A percentile compares a stretch with the other conserved stretches of the same genome.
These are phyloP conservation scores for Julus scanicus DNA, from an alignment of 2,888 invertebrate species.

Conservation along the genomic window DNA sequence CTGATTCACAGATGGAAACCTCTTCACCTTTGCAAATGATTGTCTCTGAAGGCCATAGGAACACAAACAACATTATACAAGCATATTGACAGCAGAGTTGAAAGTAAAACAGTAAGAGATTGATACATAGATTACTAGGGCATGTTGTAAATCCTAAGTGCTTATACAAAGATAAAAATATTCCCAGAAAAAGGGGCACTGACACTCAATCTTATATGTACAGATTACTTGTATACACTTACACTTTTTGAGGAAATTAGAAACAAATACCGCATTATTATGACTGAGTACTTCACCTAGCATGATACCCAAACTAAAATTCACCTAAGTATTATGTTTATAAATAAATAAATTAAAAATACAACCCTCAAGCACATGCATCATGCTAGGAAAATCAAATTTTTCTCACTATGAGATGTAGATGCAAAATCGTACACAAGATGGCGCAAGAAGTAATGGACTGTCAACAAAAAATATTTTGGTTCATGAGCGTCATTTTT, in stretches of 20 bases:
- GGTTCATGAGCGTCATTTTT: background rate
- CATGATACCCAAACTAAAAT: conserved; percentile 16
- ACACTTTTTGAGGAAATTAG: background rate
- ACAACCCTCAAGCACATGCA: no score
- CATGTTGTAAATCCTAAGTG: no score
- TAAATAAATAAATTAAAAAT: background rate
- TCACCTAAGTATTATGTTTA: background rate
- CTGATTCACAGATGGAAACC: no score
- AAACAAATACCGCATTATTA: conserved; percentile 11
- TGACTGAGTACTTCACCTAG: background rate
- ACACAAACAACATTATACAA: no score
- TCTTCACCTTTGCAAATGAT: no score
- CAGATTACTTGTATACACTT: background rate
- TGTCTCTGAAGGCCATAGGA: no score
- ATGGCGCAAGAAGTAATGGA: background rate
- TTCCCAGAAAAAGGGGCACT: no score
- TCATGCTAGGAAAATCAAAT: background rate
- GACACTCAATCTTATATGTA: no score
- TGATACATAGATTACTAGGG: no score
- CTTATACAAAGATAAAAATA: no score
- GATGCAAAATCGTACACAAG: background rate
- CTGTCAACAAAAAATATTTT: background rate
- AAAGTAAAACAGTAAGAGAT: no score
- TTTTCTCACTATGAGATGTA: background rate
- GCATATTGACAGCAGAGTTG: no score